These are phyloP conservation scores for Perca flavescens DNA, from an alignment of 2,113 vertebrate genomes.

Conservation along the genomic window DNA sequence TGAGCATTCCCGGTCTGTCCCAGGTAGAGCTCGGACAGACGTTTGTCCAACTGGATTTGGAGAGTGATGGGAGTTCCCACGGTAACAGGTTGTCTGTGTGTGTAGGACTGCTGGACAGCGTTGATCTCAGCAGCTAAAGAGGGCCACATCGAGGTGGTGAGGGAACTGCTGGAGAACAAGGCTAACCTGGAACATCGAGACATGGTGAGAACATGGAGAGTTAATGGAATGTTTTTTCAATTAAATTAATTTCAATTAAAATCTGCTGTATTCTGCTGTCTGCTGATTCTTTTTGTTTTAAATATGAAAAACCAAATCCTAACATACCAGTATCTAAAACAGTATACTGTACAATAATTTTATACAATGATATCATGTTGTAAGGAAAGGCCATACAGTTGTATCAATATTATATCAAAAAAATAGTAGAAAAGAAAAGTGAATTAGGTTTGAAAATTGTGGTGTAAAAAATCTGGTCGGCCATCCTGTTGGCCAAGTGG, in stretches of 20 bases:
- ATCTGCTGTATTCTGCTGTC: neutral
- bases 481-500: neutral
- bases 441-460: neutral
- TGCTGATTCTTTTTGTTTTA: neutral
- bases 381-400: neutral
- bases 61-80: slow-evolving; percentile 31
- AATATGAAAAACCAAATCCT: neutral
- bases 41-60: slow-evolving; percentile 19
- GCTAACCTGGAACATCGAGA: slow-evolving; percentile 94
- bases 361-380: no score
- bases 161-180: slow-evolving; percentile 90
- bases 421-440: neutral
- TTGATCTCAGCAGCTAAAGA: slow-evolving; percentile 97
- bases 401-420: neutral
- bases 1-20: neutral
- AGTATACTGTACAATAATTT: neutral
- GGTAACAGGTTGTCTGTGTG: slow-evolving; percentile 51
- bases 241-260: neutral
- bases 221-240: neutral
- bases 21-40: neutral
- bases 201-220: slow-evolving; percentile 86
- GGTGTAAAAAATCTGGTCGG: neutral
- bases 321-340: neutral
- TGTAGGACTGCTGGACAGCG: slow-evolving; percentile 98
- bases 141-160: slow-evolving; percentile 91